phyloP scores from a whole-genome alignment of 2,113 vertebrate genomes.

The Leptodactylus fuscus region DNA sequence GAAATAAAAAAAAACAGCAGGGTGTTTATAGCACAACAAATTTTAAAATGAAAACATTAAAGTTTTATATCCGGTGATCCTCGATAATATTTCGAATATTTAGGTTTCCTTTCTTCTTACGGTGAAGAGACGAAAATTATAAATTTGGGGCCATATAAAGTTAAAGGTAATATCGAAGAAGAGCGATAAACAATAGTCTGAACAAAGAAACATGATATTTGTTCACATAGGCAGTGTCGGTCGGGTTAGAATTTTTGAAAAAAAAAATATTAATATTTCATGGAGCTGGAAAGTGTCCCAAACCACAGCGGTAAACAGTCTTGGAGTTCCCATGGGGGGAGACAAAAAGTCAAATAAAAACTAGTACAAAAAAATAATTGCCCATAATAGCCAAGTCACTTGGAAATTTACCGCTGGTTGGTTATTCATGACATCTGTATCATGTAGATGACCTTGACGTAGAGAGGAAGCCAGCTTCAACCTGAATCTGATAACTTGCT shows the following conservation, averaged over 20 bases:
- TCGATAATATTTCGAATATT: neutral
- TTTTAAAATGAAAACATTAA: slow-evolving; percentile 45
- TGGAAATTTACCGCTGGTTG: too few species aligned
- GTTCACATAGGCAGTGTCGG: neutral
- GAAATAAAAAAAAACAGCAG: slow-evolving; percentile 50
- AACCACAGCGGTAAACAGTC: too few species aligned
- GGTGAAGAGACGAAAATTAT: neutral
- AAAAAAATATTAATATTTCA: neutral
- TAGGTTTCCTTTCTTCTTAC: neutral
- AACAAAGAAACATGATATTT: neutral
- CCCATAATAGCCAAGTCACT: too few species aligned
- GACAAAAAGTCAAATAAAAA: neutral
- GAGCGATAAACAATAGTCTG: neutral
- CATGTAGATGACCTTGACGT: too few species aligned
- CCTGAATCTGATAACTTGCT: too few species aligned
- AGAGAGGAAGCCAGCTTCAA: too few species aligned
- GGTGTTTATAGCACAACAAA: slow-evolving; percentile 23
- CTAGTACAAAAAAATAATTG: too few species aligned
- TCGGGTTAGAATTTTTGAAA: neutral
- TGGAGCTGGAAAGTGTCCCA: neutral
- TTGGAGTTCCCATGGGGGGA: neutral
- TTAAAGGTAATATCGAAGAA: neutral
- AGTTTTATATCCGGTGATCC: slow-evolving; percentile 35
- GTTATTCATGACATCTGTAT: too few species aligned
- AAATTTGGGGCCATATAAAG: neutral